A percentile compares a stretch with the other conserved stretches of the same genome.
Conservation (phyloP, 2,797 vertebrate species). For the Rhinatrema bivittatum region DNA sequence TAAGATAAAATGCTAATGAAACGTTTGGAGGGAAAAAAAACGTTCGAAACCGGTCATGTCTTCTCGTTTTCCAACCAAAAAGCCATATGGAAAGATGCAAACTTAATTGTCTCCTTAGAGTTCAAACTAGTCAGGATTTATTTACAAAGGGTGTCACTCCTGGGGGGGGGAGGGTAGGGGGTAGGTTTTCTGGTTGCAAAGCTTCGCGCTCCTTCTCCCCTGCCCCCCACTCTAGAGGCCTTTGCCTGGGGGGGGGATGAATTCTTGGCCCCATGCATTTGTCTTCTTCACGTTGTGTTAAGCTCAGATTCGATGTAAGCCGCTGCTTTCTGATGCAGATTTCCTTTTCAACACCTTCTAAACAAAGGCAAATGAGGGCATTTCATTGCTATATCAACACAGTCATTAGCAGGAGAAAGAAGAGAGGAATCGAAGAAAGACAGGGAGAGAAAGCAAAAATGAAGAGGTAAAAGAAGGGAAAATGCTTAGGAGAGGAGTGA, state of each 20-base stretch:
- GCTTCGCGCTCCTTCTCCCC: neutral
- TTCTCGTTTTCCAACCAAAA: no score
- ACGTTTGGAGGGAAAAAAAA: no score
- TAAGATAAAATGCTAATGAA: no score
- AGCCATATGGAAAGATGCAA: no score
- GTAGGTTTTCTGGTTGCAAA: no score
- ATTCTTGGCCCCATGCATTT: conserved; percentile 19
- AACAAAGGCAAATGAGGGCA: conserved; percentile 68
- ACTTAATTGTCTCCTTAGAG: no score
- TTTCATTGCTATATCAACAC: conserved; percentile 56
- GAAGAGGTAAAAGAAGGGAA: neutral
- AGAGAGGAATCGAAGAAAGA: neutral
- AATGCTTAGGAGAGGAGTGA: neutral
- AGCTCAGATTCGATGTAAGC: conserved; percentile 26
- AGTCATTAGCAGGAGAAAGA: conserved; percentile 50
- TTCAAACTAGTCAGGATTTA: no score
- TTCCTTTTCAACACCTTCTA: conserved; percentile 64
- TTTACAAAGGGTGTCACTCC: no score
- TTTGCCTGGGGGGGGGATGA: conserved; percentile 2
- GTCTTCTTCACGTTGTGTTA: conserved; percentile 6
- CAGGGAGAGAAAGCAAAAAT: no score
- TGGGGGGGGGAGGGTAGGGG: no score
- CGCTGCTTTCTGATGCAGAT: conserved; percentile 48
- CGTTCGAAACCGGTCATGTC: no score
- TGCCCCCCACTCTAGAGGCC: neutral